phyloP scores from a whole-genome alignment of 2,888 invertebrate species.

The Ornithoptera alexandrae region DNA sequence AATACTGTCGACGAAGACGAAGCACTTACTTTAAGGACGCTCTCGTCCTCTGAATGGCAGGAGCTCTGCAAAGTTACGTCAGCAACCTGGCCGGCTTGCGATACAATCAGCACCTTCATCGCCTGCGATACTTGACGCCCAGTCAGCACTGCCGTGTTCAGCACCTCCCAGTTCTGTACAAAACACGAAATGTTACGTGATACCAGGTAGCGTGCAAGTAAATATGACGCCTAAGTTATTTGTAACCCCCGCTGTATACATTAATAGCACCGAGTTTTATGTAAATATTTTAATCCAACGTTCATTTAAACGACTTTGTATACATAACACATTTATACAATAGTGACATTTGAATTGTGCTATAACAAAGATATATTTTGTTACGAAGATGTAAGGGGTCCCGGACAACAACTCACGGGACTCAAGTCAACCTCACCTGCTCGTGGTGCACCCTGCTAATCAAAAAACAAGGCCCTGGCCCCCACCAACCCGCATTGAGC shows the following conservation, averaged over 20 bases:
- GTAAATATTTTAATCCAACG: constrained; percentile 11
- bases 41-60: constrained; percentile 96
- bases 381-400: too few species aligned
- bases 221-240: constrained; percentile 21
- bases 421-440: too few species aligned
- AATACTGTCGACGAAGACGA: neutral
- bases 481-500: too few species aligned
- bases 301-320: constrained; percentile 3
- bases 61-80: constrained; percentile 97
- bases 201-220: constrained; percentile 16
- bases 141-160: constrained; percentile 97
- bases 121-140: constrained; percentile 96
- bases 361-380: too few species aligned
- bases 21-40: constrained; percentile 91
- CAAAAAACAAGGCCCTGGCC: too few species aligned
- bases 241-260: constrained; percentile 4
- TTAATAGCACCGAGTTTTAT: constrained; percentile 16
- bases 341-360: too few species aligned
- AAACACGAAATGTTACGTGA: constrained; percentile 22
- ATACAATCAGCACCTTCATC: constrained; percentile 97
- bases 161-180: constrained; percentile 93
- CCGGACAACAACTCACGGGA: too few species aligned
- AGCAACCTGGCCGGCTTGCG: constrained; percentile 95
- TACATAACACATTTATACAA: neutral
- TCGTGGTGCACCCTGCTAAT: too few species aligned